Evolutionary conservation across 1,140 invertebrate genomes (phyloP).

Genomic region (Manduca sexta): DNA sequence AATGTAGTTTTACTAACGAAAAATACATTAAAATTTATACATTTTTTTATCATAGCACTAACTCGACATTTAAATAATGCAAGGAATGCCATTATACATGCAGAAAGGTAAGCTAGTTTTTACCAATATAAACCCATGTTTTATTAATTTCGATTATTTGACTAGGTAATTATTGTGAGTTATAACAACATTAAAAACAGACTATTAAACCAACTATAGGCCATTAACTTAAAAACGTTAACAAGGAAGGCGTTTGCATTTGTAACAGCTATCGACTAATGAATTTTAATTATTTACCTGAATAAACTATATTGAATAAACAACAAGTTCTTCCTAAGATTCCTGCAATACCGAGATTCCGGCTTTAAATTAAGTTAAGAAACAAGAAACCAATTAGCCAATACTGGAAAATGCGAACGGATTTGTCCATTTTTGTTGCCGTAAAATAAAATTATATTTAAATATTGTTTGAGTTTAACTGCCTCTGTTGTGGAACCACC

Average conservation of each 20-base stretch:
- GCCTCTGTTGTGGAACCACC: constrained; percentile 7
- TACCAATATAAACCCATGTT: no score
- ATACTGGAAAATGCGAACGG: constrained; percentile 3
- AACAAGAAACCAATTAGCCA: constrained; percentile 15
- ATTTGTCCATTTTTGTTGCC: constrained; percentile 7
- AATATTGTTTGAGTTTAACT: constrained; percentile 11
- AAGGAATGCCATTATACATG: no score
- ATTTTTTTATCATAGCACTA: no score
- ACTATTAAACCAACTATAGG: no score
- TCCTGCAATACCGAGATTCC: constrained; percentile 16
- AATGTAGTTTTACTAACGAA: no score
- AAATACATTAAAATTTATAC: no score
- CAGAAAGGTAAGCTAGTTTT: no score
- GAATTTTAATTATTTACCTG: constrained; percentile 28
- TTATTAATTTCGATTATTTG: no score
- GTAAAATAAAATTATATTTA: constrained; percentile 12
- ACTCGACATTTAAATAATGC: no score
- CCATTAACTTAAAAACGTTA: not conserved
- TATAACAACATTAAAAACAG: no score
- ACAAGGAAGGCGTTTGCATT: constrained; percentile 8
- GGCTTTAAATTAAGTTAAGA: constrained; percentile 11
- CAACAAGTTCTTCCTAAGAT: constrained; percentile 22
- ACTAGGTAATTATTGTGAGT: no score
- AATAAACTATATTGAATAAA: constrained; percentile 15
- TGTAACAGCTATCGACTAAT: constrained; percentile 15